phyloP scores from a whole-genome alignment of 2,797 vertebrate species.

The Manis javanica region DNA sequence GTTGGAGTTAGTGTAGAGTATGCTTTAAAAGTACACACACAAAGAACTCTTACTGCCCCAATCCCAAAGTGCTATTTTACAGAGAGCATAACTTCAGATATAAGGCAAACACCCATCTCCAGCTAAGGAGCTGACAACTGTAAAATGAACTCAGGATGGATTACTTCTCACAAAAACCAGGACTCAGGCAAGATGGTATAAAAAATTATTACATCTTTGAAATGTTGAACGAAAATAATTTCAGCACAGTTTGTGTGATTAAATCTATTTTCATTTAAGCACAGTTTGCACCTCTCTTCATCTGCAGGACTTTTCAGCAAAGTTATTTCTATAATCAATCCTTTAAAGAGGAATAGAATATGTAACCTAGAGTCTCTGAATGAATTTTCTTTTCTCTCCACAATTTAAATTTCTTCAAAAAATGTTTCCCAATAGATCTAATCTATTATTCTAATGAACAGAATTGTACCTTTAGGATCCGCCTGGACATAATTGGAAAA shows the following conservation, averaged over 20 bases:
- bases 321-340: constrained; percentile 82
- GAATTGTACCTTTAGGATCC: constrained; percentile 31
- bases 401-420: constrained; percentile 81
- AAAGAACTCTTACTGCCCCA: neutral
- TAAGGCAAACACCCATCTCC: constrained; percentile 49
- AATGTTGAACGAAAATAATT: constrained; percentile 83
- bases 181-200: constrained; percentile 61
- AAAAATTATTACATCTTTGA: constrained; percentile 80
- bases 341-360: constrained; percentile 80
- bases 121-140: constrained; percentile 65
- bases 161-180: constrained; percentile 68
- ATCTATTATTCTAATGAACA: constrained; percentile 74
- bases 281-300: constrained; percentile 73
- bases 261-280: constrained; percentile 84
- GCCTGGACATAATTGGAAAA: constrained; percentile 62
- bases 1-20: neutral
- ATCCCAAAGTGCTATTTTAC: constrained; percentile 26
- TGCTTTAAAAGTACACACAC: neutral
- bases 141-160: constrained; percentile 69
- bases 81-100: constrained; percentile 3
- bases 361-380: constrained; percentile 76
- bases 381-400: constrained; percentile 73
- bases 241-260: constrained; percentile 77
- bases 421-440: constrained; percentile 78
- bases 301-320: constrained; percentile 78